Base-by-base conservation (phyloP, 2,797 vertebrate species). In the Petrocephalus schoutedeni region DNA sequence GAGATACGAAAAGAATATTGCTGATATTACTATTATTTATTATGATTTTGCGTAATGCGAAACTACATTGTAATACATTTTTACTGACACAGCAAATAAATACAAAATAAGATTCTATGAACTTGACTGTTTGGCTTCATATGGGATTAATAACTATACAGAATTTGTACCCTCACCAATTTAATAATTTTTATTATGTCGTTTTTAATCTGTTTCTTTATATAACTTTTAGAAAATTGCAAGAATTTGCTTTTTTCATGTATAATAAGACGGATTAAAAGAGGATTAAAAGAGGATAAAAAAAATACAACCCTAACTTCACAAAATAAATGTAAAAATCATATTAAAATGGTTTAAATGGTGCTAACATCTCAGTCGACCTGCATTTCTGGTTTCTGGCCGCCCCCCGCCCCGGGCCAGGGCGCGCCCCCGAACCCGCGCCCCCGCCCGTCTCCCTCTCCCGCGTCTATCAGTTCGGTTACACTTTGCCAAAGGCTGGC, bases 401-500 rank as follows among this genome's bases (percentile, higher is more conserved):
- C 71, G 28, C 14, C 28, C 36, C 32, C 45, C 41, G 19, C 45
- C 36, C 19, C 71, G 41, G 36, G 36, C 71, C 7, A 77, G 14
- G 12, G 36, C 71, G 16, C 71, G 45, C 7, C 71, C 36, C 86
- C 64, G 64, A 86, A 90, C 57, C 87, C 74, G 87, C 9, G 21
- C n/a, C 21, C 80, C 61, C 86, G 88, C 80, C 88, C 57, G 82
- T 87, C 23, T 54, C 41, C 21, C 56, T 57, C 82, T 86, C 84
- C 32, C 80, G 71, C 28, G 21, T 19, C 59, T 83, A 87, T 86
- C 59, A 54, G 1, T 32, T 88, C 84, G 28, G 56, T 85, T 85
- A 87, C 80, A 84, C 94, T 95, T 95, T 95, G 94, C 90, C 91
- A 89, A 85, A 64, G 86, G 91, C 89, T 90, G 59, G 88, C 89